These are phyloP conservation scores for Gorsachius goisagi DNA, from an alignment of 2,113 vertebrate genomes.

Conservation along the genomic window DNA sequence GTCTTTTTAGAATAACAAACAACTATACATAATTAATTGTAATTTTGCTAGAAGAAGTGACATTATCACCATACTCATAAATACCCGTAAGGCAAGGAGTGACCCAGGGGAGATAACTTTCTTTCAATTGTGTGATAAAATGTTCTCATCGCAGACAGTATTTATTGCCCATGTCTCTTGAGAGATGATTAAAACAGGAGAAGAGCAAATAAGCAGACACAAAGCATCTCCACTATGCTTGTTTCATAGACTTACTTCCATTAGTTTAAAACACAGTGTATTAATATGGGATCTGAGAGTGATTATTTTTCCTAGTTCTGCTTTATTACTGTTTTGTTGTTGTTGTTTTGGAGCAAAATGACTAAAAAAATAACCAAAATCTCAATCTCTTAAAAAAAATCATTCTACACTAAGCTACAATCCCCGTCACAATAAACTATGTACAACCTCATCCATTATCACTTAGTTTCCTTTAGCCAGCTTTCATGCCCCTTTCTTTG, in stretches of 20 bases:
- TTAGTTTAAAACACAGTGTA: neutral
- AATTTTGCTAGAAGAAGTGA: slow-evolving; percentile 20
- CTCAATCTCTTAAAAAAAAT: neutral
- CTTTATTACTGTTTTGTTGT: neutral
- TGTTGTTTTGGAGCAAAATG: neutral
- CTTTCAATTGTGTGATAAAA: slow-evolving; percentile 12
- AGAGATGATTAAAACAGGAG: slow-evolving; percentile 11
- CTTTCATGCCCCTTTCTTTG: neutral
- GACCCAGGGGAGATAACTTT: neutral
- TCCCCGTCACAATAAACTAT: neutral
- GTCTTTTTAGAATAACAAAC: slow-evolving; percentile 20
- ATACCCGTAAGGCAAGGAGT: neutral
- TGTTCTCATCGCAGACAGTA: neutral
- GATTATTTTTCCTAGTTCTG: neutral
- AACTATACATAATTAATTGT: neutral
- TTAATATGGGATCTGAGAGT: neutral
- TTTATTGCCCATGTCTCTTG: slow-evolving; percentile 9
- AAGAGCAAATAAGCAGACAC: neutral
- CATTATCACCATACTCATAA: neutral
- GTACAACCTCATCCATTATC: neutral
- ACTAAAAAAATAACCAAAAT: neutral
- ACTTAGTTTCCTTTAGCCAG: neutral
- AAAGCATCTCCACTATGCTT: neutral
- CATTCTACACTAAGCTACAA: neutral
- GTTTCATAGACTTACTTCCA: neutral